Conservation (phyloP, 2,113 vertebrate genomes). For the Hippopotamus amphibius region DNA sequence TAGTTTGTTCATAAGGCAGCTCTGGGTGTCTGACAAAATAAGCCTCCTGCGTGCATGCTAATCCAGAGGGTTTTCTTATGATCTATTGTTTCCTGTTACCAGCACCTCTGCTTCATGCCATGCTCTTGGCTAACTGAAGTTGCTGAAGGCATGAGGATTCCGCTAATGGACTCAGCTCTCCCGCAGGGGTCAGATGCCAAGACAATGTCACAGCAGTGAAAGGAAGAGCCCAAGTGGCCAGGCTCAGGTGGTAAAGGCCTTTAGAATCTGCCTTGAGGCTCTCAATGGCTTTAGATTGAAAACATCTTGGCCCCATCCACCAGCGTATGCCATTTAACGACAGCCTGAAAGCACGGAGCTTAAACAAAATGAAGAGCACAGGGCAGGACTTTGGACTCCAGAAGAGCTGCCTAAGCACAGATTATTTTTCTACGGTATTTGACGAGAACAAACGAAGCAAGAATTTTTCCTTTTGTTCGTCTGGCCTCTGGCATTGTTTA, state of each 20-base stretch:
- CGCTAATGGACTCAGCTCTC: neutral
- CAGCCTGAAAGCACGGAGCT: neutral
- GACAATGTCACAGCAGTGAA: neutral
- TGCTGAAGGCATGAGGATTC: neutral
- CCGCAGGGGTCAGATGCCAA: neutral
- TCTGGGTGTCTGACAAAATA: neutral
- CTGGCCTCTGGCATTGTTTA: neutral
- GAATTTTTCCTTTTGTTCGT: conserved; percentile 64
- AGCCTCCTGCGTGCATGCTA: neutral
- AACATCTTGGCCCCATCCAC: conserved; percentile 17
- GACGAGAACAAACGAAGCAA: conserved; percentile 68
- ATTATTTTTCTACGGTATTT: conserved; percentile 66
- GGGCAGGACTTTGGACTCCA: conserved; percentile 38
- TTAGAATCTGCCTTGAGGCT: neutral
- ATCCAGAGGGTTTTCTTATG: neutral
- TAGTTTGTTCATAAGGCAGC: neutral
- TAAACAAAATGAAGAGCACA: conserved; percentile 7
- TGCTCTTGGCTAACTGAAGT: neutral
- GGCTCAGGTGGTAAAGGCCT: neutral
- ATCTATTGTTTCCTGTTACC: neutral
- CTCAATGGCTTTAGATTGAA: neutral
- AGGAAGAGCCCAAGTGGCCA: neutral
- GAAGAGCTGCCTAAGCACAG: conserved; percentile 54
- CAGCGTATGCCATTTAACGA: neutral
- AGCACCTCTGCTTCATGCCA: neutral